phyloP scores from a whole-genome alignment of 92 coral and sea anemone genomes.

The Zoanthus solanderi region DNA sequence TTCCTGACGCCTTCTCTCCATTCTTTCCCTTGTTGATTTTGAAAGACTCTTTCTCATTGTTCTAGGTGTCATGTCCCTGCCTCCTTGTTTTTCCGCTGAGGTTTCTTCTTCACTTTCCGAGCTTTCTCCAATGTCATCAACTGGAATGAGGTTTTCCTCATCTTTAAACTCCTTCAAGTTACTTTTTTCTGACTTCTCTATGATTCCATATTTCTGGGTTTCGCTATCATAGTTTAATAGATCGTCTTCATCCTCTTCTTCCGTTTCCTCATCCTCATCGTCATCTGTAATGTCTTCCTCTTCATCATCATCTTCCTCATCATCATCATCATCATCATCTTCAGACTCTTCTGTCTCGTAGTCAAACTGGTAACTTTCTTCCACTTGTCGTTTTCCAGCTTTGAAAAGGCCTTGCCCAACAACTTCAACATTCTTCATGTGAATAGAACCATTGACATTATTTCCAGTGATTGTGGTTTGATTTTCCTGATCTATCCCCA shows the following conservation, averaged over 20 bases:
- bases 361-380: slow-evolving; percentile 59
- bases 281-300: slow-evolving; percentile 52
- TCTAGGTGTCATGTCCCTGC: slow-evolving; percentile 84
- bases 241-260: slow-evolving; percentile 67
- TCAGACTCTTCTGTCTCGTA: slow-evolving; percentile 78
- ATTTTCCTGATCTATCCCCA: slow-evolving; percentile 35
- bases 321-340: slow-evolving; percentile 68
- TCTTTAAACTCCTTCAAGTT: slow-evolving; percentile 69
- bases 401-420: slow-evolving; percentile 64
- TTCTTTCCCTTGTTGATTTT: slow-evolving; percentile 95
- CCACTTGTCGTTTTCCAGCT: slow-evolving; percentile 63
- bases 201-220: slow-evolving; percentile 34
- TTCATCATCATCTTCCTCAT: neutral
- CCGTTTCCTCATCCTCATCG: slow-evolving; percentile 65
- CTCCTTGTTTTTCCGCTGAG: neutral
- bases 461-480: slow-evolving; percentile 58
- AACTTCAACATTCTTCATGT: slow-evolving; percentile 52
- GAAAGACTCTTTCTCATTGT: slow-evolving; percentile 95
- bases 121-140: slow-evolving; percentile 57
- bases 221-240: slow-evolving; percentile 44
- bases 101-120: slow-evolving; percentile 58
- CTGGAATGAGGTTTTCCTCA: slow-evolving; percentile 74
- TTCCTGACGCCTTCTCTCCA: slow-evolving; percentile 87
- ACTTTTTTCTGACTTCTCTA: slow-evolving; percentile 51
- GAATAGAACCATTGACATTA: slow-evolving; percentile 65